Base-by-base conservation (phyloP, 2,888 invertebrate genomes). In the Salticus scenicus region DNA sequence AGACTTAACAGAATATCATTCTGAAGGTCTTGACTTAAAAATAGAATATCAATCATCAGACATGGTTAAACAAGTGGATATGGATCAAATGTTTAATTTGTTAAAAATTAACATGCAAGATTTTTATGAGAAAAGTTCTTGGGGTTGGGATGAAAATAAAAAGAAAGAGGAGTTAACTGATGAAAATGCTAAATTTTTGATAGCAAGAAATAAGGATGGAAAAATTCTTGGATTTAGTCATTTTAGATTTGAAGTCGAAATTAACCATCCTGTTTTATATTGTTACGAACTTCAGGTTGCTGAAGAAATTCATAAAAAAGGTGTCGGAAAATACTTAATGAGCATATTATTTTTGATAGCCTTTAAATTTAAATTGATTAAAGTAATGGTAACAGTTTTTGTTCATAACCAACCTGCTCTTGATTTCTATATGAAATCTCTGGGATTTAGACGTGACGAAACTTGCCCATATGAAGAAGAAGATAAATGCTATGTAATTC, bases 261-360 rank as follows among this genome's bases (percentile, higher is more conserved):
- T 93, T 71, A 94, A 94, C 90, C 90, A 91, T 57, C 90, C 88
- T 89, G 95, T 96, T 14, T 91, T 96, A 12, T 96, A 96, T 91
- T 95, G 95, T 91, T 97, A 97, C 92, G 97, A 97, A 91, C 93
- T 97, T 88, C 97, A 97, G 91, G 92, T 97, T 89, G 94, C 95
- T 90, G 91, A 93, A 73, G 92, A 92, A 14, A 93, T 94, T 37
- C 94, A 95, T 88, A 93, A 96, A 87, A 95, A 95, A 91, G 97
- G 97, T 12, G 92, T 97, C 67, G 97, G 97, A 5, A 94, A 94
- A 90, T 95, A 95, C 90, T 93, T 97, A 92, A 94, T 97, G 93
- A 93, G 94, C 90, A 94, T 95, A 88, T 91, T 97, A 88, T 96
- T 97, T 92, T 92, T 94, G 76, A 93, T 97, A 85, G 96, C 96